Evolutionary conservation across 2,888 invertebrate genomes (phyloP), one percentile per base, ranked within the genome.

Genomic region (Agriopis marginaria): DNA sequence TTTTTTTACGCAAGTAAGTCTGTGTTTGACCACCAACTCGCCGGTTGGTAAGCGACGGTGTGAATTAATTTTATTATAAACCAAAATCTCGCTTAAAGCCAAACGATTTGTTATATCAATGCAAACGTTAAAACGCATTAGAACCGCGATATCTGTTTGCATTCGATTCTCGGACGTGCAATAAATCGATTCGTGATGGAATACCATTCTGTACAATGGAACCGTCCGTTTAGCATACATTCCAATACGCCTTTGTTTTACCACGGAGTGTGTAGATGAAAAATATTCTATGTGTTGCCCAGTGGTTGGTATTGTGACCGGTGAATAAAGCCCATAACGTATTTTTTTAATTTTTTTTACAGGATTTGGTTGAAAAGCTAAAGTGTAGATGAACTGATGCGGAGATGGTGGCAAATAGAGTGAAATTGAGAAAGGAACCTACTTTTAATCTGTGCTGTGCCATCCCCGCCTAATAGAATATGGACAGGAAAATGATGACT

Each of bases 121-220:
- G 55, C 66, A 66, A 54, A 61, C 62, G 51, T 67, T 62, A 58
- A 63, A 67, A 67, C 58, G 58, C 62, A 67, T 63, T 67, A 58
- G 49, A 42, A 44, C 10, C 12, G 39, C 51, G 67, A 50, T 67
- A 58, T 67, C 62, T 58, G 42, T 45, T 60, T 51, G 61, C 58
- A 47, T 67, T 63, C 51, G 51, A 58, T 58, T 32, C 58, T 58
- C 58, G 62, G 51, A 56, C 66, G 44, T 51, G 50, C 63, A 45
- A 58, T 67, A 67, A 63, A 63, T 67, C 67, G 62, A 53, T 63
- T 58, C 51, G 56, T 67, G 67, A 67, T 67, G 45, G 67, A 67
- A 67, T 51, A 66, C 55, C 62, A 40, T 67, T 67, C 62, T 51
- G 58, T 51, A 42, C 61, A 60, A 67, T 56, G 42, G 60, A 61